phyloP scores from a whole-genome alignment of 2,888 invertebrate genomes.

The Drosophila vallismaia region DNA sequence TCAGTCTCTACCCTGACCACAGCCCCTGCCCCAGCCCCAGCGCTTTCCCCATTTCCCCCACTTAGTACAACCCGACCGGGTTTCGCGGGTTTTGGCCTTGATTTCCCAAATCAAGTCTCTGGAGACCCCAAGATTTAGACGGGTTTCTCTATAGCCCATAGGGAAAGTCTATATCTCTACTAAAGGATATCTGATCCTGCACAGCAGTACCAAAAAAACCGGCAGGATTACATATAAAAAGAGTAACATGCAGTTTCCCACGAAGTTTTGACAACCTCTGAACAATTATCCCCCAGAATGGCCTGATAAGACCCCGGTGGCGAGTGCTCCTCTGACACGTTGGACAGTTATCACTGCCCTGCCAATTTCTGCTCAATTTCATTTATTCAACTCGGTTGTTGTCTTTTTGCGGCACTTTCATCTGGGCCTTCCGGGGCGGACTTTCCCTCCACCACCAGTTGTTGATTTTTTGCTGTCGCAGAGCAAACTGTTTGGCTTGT shows the following conservation, averaged over 20 bases:
- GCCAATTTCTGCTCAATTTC: not conserved
- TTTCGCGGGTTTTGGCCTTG: slow-evolving; percentile 33
- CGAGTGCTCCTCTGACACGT: not conserved
- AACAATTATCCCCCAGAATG: not conserved
- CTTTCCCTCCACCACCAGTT: not conserved
- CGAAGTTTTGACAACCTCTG: not conserved
- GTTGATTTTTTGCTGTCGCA: slow-evolving; percentile 26
- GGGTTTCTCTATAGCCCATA: not conserved
- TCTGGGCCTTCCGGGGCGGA: slow-evolving; percentile 5
- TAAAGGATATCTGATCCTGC: too few species aligned
- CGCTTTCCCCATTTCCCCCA: not conserved
- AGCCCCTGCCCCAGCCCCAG: not conserved
- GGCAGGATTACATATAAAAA: too few species aligned
- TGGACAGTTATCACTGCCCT: not conserved
- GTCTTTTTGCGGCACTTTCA: not conserved
- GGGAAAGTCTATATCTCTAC: too few species aligned
- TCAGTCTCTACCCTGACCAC: not conserved
- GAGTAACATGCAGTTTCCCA: too few species aligned
- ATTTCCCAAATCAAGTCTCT: slow-evolving; percentile 60
- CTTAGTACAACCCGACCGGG: not conserved
- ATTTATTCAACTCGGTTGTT: not conserved
- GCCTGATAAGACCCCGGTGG: not conserved
- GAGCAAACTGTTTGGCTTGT: slow-evolving; percentile 17
- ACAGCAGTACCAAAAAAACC: too few species aligned
- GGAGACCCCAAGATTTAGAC: not conserved